A percentile compares a stretch with the other conserved stretches of the same genome.
Conservation (phyloP, 2,888 invertebrate species). For the Lithophane semibrunnea region DNA sequence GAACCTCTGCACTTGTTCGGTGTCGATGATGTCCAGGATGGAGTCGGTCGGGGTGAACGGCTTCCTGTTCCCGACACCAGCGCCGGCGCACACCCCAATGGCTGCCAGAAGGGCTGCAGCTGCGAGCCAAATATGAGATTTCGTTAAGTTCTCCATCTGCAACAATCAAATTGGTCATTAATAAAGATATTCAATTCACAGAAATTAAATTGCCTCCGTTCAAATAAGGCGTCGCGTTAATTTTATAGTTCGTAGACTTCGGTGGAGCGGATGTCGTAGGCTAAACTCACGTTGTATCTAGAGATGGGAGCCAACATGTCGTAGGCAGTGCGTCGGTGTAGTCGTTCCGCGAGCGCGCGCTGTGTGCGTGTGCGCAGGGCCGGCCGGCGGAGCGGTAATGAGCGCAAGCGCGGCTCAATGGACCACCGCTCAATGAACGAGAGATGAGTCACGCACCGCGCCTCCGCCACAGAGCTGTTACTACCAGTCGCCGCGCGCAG, state of each 20-base stretch:
- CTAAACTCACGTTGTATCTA: conserved; percentile 86
- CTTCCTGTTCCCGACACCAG: conserved; percentile 83
- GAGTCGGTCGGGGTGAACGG: conserved; percentile 88
- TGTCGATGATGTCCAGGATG: conserved; percentile 91
- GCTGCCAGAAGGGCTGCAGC: conserved; percentile 83
- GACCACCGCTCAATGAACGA: conserved; percentile 84
- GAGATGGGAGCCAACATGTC: conserved; percentile 84
- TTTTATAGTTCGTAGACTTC: conserved; percentile 70
- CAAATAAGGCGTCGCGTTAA: conserved; percentile 70
- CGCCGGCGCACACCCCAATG: conserved; percentile 80
- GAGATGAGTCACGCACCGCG: conserved; percentile 88
- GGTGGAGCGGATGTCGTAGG: conserved; percentile 85
- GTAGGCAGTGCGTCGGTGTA: conserved; percentile 85
- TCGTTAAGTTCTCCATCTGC: conserved; percentile 86
- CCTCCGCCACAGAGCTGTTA: conserved; percentile 87
- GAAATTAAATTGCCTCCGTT: conserved; percentile 55
- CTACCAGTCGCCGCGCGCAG: conserved; percentile 77
- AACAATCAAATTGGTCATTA: conserved; percentile 73
- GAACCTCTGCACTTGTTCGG: conserved; percentile 90
- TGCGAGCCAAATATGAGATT: conserved; percentile 84
- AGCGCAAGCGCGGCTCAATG: conserved; percentile 89
- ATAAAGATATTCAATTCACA: conserved; percentile 64
- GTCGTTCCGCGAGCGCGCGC: conserved; percentile 84
- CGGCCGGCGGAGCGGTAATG: conserved; percentile 90
- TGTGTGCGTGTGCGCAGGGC: conserved; percentile 87